Evolutionary conservation across 2,888 invertebrate genomes (phyloP).

Genomic region (Aporophyla lueneburgensis): DNA sequence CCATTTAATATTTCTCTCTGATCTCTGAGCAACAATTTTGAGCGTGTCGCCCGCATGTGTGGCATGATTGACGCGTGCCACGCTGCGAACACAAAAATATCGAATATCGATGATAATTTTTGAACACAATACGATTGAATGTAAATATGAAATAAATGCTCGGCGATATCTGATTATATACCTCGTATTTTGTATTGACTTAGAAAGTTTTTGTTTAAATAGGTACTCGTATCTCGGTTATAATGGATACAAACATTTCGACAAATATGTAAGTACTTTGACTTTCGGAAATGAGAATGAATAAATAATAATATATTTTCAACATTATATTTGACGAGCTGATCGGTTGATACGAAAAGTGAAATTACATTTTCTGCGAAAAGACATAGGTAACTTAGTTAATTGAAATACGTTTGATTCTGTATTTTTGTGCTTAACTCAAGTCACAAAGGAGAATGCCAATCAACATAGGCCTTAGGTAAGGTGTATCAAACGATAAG

Average conservation of each 20-base stretch:
- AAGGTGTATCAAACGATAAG: not conserved
- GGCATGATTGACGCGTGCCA: conserved; percentile 83
- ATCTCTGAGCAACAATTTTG: conserved; percentile 82
- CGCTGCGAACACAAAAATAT: conserved; percentile 76
- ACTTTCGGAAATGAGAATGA: conserved; percentile 23
- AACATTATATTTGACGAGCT: conserved; percentile 17
- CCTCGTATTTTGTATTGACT: conserved; percentile 6
- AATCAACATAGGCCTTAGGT: not conserved
- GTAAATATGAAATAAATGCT: conserved; percentile 29
- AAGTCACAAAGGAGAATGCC: too few species aligned
- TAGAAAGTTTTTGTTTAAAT: conserved; percentile 18
- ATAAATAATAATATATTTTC: conserved; percentile 29
- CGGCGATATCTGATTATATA: conserved; percentile 24
- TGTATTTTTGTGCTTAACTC: conserved; percentile 6
- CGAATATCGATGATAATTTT: conserved; percentile 71
- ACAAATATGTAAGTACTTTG: conserved; percentile 15
- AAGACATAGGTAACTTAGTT: not conserved
- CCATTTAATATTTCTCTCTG: conserved; percentile 79
- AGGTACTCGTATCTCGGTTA: not conserved
- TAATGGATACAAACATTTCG: conserved; percentile 22
- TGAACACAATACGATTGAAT: conserved; percentile 60
- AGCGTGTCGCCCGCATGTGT: conserved; percentile 83
- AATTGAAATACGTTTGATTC: not conserved
- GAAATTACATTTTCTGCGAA: conserved; percentile 33
- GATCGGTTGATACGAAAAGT: conserved; percentile 8